Evolutionary conservation across 2,888 invertebrate species (phyloP).

Genomic region (Acutogordius australiensis): DNA sequence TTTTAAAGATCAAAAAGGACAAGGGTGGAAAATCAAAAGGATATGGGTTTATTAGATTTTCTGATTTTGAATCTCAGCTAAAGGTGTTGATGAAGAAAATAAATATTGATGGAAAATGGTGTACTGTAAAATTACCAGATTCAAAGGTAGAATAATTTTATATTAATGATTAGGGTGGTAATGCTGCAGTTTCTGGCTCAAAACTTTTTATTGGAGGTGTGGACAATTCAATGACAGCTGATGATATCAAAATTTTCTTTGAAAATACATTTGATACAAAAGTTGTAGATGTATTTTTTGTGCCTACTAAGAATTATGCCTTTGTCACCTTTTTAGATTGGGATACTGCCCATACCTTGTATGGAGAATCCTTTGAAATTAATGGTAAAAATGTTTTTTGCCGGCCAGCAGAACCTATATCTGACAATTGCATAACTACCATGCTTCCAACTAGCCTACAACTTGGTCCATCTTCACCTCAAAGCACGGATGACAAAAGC

Average conservation of each 20-base stretch:
- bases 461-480: too few species aligned
- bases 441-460: too few species aligned
- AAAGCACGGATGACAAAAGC: too few species aligned
- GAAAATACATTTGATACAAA: neutral
- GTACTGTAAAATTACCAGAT: conserved; percentile 89
- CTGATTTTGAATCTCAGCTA: conserved; percentile 72
- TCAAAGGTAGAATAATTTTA: conserved; percentile 37
- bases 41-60: conserved; percentile 87
- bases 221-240: neutral
- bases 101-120: conserved; percentile 88
- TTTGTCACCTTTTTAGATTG: conserved; percentile 77
- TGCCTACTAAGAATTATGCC: conserved; percentile 57
- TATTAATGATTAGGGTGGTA: conserved; percentile 8
- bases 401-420: neutral
- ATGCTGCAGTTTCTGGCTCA: neutral
- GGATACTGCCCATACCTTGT: conserved; percentile 37
- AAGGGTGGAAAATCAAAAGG: conserved; percentile 71
- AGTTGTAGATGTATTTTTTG: conserved; percentile 27
- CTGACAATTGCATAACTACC: neutral
- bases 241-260: neutral
- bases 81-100: conserved; percentile 70
- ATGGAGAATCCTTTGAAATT: conserved; percentile 5
- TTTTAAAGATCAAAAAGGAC: conserved; percentile 47
- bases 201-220: conserved; percentile 1
- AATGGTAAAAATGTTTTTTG: conserved; percentile 6